A percentile compares a stretch with the other conserved stretches of the same genome.
Evolutionary conservation across 2,797 vertebrate species (phyloP).

Genomic region (Urosaurus nigricauda): DNA sequence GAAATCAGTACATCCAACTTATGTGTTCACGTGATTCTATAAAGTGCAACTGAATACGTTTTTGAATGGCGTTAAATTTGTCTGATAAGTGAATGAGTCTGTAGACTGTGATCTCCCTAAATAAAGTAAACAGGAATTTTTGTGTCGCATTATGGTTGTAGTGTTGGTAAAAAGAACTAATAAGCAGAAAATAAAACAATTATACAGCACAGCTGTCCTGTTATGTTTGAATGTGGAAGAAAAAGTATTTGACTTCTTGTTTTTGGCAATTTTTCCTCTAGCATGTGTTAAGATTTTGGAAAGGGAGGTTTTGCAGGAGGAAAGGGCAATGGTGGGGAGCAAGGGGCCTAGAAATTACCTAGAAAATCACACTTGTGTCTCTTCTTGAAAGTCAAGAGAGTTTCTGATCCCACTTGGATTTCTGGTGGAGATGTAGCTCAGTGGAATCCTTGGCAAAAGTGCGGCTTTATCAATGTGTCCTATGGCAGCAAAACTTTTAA

Average conservation of each 20-base stretch:
- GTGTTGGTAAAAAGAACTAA: slow-evolving; percentile 82
- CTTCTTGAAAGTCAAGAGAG: neutral
- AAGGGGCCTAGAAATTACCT: no score
- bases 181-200: slow-evolving; percentile 85
- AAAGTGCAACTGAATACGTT: slow-evolving; percentile 76
- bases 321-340: neutral
- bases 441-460: rapidly evolving
- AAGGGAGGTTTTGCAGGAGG: neutral
- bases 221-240: slow-evolving; percentile 69
- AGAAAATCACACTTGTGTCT: neutral
- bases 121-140: slow-evolving; percentile 78
- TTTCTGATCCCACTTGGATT: neutral
- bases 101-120: slow-evolving; percentile 81
- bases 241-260: slow-evolving; percentile 49
- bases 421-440: neutral
- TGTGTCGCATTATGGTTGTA: slow-evolving; percentile 83
- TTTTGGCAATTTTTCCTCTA: slow-evolving; percentile 50
- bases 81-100: slow-evolving; percentile 80
- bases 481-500: neutral
- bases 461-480: rapidly evolving
- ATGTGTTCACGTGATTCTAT: slow-evolving; percentile 78
- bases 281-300: slow-evolving; percentile 22
- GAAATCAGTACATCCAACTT: slow-evolving; percentile 72
- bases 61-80: slow-evolving; percentile 79
- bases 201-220: slow-evolving; percentile 80